Conservation (phyloP, 1,140 invertebrate genomes). For the Drosophila athabasca region DNA sequence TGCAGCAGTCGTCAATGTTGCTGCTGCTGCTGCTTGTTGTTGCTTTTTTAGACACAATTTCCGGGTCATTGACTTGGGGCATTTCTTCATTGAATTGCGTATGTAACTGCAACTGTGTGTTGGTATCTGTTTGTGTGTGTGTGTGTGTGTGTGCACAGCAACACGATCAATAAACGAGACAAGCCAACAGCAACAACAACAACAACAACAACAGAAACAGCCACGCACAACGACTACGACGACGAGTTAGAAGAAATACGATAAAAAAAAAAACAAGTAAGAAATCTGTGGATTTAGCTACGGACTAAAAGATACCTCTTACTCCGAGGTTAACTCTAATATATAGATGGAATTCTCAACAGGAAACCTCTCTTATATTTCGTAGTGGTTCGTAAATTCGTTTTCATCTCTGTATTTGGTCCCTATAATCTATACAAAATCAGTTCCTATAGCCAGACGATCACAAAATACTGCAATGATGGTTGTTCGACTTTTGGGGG, state of each 20-base stretch:
- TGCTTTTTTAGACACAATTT: constrained; percentile 83
- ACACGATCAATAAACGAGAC: constrained; percentile 82
- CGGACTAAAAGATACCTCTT: too few species aligned
- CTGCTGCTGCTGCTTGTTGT: constrained; percentile 69
- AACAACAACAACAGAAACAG: constrained; percentile 51
- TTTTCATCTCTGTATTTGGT: too few species aligned
- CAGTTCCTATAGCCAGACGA: too few species aligned
- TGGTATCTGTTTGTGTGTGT: constrained; percentile 24
- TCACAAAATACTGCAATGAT: too few species aligned
- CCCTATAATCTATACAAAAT: too few species aligned
- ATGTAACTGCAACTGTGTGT: constrained; percentile 68
- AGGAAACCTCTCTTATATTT: too few species aligned
- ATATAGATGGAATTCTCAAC: too few species aligned
- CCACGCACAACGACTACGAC: constrained; percentile 66
- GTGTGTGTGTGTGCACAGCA: constrained; percentile 66
- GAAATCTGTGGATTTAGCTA: neutral
- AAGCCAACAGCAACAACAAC: constrained; percentile 55
- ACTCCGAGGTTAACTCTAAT: too few species aligned
- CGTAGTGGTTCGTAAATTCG: too few species aligned
- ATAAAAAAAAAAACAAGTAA: constrained; percentile 62
- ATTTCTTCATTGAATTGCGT: constrained; percentile 83
- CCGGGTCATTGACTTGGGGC: constrained; percentile 82
- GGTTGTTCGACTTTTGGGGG: too few species aligned
- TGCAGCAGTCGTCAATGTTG: constrained; percentile 56
- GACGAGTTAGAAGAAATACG: constrained; percentile 75